A percentile compares a stretch with the other conserved stretches of the same genome.
Evolutionary conservation across 2,797 vertebrate genomes (phyloP).

Genomic region (Sylvilagus floridanus): DNA sequence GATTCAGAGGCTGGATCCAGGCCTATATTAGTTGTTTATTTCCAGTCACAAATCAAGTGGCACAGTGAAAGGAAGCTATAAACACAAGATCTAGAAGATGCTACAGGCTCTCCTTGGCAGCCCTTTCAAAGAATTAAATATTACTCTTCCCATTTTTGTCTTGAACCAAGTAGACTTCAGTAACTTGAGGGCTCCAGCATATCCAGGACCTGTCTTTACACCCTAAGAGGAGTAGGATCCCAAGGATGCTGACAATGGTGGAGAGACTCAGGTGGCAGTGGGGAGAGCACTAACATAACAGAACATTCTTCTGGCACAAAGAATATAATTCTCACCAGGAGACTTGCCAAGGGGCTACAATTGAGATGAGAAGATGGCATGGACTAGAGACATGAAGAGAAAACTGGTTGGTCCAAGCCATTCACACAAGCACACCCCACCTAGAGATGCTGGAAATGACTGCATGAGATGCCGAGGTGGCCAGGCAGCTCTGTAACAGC

Average conservation of each 20-base stretch:
- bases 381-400: not conserved
- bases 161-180: not conserved
- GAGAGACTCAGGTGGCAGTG: not conserved
- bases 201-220: not conserved
- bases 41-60: constrained; percentile 24
- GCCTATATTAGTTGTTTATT: not conserved
- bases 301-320: not conserved
- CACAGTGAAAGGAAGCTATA: not conserved
- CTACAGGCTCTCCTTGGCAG: constrained; percentile 26
- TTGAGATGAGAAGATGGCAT: not conserved
- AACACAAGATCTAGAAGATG: constrained; percentile 52
- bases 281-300: not conserved
- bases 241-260: not conserved
- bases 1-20: not conserved
- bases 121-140: constrained; percentile 46
- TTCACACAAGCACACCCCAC: not conserved
- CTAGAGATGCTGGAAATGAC: not conserved
- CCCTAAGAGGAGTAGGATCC: not conserved
- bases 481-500: not conserved
- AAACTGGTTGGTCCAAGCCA: not conserved
- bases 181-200: not conserved
- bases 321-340: not conserved
- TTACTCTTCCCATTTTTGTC: not conserved
- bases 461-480: not conserved
- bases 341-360: not conserved